phyloP scores from a whole-genome alignment of 2,888 invertebrate genomes.

The Tubiluchus corallicola region DNA sequence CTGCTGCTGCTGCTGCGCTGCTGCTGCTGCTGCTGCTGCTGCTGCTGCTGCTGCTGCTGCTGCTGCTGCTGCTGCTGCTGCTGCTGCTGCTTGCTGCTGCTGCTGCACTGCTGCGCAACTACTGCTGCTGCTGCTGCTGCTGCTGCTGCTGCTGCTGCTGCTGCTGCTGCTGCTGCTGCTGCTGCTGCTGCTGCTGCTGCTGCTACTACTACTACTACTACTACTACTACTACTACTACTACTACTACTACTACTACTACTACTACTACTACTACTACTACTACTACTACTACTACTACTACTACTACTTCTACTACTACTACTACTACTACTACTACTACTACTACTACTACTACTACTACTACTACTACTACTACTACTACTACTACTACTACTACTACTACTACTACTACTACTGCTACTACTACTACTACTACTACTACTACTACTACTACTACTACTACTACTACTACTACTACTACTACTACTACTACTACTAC shows the following conservation, averaged over 20 bases:
- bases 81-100: no score
- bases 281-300: slow-evolving; percentile 13
- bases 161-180: background rate
- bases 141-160: slow-evolving; percentile 4
- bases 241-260: slow-evolving; percentile 12
- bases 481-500: slow-evolving; percentile 12
- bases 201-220: slow-evolving; percentile 12
- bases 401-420: slow-evolving; percentile 13
- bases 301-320: slow-evolving; percentile 12
- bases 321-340: slow-evolving; percentile 14
- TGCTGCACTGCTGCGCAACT: background rate
- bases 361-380: slow-evolving; percentile 13
- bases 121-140: background rate
- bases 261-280: slow-evolving; percentile 13
- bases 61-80: no score
- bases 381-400: slow-evolving; percentile 13
- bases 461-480: slow-evolving; percentile 12
- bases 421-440: slow-evolving; percentile 12
- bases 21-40: background rate
- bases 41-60: background rate
- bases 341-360: slow-evolving; percentile 12
- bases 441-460: slow-evolving; percentile 12
- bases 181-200: background rate
- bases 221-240: slow-evolving; percentile 12
- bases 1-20: no score